Evolutionary conservation across 2,113 vertebrate species (phyloP), one percentile per base, ranked within the genome.

Genomic region (Eurypyga helias): DNA sequence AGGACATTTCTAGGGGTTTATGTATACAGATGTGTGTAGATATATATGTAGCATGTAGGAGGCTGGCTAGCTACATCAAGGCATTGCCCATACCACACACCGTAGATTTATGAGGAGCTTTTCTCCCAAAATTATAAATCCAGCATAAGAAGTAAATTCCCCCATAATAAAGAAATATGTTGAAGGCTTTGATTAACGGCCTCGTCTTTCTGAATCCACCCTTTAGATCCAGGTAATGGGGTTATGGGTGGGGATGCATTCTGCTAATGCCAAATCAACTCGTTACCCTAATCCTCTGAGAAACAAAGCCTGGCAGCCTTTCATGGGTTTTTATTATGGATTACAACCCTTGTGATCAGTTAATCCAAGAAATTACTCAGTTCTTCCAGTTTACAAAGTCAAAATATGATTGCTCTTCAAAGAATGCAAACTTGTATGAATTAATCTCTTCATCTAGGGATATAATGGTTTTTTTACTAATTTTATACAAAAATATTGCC

Each of bases 401-500:
- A 91, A 97, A 98, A 98, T 92, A 97, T 82, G 96, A 98, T 95
- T 96, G 81, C 90, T 97, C 90, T 97, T 97, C 95, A 96, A 98
- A 97, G 97, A 97, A 96, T 90, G 93, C 93, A 96, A 97, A 96
- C 96, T 97, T 64, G 28, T 54, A 97, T 55, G 94, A 96, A 98
- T 97, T 85, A 85, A 96, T 97, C 96, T 96, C 95, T 97, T 97
- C 95, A 96, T 98, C 97, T 97, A 87, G 94, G 93, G 94, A 95
- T 97, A 96, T 96, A 98, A 98, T 97, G 94, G 94, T 94, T 98
- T 93, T 93, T 98, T 97, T 96, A 95, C 97, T 98, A 97, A 98
- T 98, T 98, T 97, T 94, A 94, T 88, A 97, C 95, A 94, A 98
- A 98, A 98, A 98, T 98, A 97, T 93, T 99, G 98, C 98, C 98